phyloP scores from a whole-genome alignment of 1,140 invertebrate genomes.

The Drosophila lacertosa region DNA sequence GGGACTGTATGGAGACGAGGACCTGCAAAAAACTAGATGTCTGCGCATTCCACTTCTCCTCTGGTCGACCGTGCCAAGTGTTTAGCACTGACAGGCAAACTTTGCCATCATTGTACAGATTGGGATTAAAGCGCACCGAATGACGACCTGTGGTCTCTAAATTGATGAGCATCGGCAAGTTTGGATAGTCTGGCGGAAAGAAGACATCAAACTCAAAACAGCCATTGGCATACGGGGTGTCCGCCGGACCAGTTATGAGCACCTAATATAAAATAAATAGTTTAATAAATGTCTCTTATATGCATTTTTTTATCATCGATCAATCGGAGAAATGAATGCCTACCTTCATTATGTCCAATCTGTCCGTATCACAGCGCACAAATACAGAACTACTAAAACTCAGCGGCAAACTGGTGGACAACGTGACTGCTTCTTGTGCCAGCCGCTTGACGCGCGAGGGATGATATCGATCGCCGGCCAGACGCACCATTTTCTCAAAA shows the following conservation, averaged over 20 bases:
- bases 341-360: slow-evolving; percentile 97
- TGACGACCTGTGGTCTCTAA: slow-evolving; percentile 97
- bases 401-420: slow-evolving; percentile 96
- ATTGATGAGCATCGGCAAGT: slow-evolving; percentile 93
- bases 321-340: too few relatives aligned
- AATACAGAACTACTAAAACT: slow-evolving; percentile 98
- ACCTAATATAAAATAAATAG: slow-evolving; percentile 86
- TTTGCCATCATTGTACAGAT: slow-evolving; percentile 98
- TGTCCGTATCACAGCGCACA: slow-evolving; percentile 96
- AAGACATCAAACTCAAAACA: slow-evolving; percentile 96
- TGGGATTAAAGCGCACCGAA: slow-evolving; percentile 97
- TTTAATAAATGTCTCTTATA: slow-evolving; percentile 34
- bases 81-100: slow-evolving; percentile 98
- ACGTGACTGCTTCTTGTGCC: slow-evolving; percentile 97
- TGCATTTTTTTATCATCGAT: too few relatives aligned
- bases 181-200: slow-evolving; percentile 94
- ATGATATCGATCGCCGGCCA: slow-evolving; percentile 93
- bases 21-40: slow-evolving; percentile 98
- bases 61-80: slow-evolving; percentile 99
- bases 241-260: slow-evolving; percentile 95
- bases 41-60: slow-evolving; percentile 99
- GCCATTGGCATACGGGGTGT: slow-evolving; percentile 95
- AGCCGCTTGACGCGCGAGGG: slow-evolving; percentile 95
- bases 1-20: slow-evolving; percentile 97
- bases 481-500: slow-evolving; percentile 94